Percentiles rank a stretch among this genome's conserved stretches.
phyloP scores from a whole-genome alignment of 2,888 invertebrate species.

The Drosophila lutescens region DNA sequence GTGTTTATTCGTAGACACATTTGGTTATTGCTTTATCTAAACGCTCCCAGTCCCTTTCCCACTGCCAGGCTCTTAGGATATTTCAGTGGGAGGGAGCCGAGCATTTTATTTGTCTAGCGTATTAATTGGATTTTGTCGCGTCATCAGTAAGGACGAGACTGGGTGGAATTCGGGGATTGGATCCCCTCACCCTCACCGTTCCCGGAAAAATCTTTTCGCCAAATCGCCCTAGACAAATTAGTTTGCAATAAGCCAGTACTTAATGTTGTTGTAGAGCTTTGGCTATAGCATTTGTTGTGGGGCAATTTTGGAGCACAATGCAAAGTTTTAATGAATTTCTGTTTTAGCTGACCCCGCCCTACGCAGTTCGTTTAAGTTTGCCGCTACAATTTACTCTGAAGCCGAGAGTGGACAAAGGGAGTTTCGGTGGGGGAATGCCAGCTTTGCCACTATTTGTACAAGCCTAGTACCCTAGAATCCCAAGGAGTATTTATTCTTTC shows the following conservation, averaged over 20 bases:
- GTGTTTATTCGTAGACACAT: constrained; percentile 62
- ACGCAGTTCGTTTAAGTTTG: constrained; percentile 66
- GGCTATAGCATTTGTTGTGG: constrained; percentile 21
- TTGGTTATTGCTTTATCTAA: constrained; percentile 76
- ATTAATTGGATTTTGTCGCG: constrained; percentile 81
- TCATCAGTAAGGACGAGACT: constrained; percentile 51
- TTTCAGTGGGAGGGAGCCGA: constrained; percentile 22
- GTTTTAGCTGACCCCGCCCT: constrained; percentile 51
- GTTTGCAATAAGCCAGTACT: constrained; percentile 66
- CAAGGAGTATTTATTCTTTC: background rate
- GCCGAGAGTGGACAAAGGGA: background rate
- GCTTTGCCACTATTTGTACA: constrained; percentile 53
- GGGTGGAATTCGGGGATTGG: background rate
- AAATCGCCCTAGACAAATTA: constrained; percentile 76
- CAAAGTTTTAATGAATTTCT: constrained; percentile 76
- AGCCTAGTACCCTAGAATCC: constrained; percentile 13
- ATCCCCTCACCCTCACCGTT: background rate
- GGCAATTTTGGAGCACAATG: constrained; percentile 64
- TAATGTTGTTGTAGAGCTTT: constrained; percentile 11
- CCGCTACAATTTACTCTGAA: constrained; percentile 42
- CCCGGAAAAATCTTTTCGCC: constrained; percentile 54
- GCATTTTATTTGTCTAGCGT: constrained; percentile 77
- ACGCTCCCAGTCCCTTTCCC: constrained; percentile 45
- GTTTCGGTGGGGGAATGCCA: constrained; percentile 43
- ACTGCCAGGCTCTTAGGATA: constrained; percentile 4